A percentile compares a stretch with the other conserved stretches of the same genome.
Conservation (phyloP, 2,797 vertebrate genomes). For the Sitta carolinensis region DNA sequence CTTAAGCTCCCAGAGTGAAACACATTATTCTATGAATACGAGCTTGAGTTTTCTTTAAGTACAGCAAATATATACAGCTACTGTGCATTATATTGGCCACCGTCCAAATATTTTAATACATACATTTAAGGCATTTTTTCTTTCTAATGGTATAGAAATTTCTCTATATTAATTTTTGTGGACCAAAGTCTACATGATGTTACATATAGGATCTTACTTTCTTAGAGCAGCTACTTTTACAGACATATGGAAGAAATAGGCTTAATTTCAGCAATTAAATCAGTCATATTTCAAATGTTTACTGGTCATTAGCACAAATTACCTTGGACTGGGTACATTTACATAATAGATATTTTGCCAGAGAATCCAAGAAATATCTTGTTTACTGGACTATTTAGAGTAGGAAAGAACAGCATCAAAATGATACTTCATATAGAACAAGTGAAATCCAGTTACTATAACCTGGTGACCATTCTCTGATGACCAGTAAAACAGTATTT, state of each 20-base stretch:
- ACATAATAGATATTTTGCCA: slow-evolving; percentile 52
- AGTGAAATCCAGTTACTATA: slow-evolving; percentile 50
- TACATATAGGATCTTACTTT: slow-evolving; percentile 24
- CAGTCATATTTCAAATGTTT: slow-evolving; percentile 64
- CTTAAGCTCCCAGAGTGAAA: neutral
- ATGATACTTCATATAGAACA: slow-evolving; percentile 26
- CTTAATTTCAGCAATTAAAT: slow-evolving; percentile 57
- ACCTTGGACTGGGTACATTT: slow-evolving; percentile 46
- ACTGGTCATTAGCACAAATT: slow-evolving; percentile 54
- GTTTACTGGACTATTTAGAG: slow-evolving; percentile 36
- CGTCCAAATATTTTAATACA: neutral
- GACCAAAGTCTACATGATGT: slow-evolving; percentile 22
- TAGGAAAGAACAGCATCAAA: slow-evolving; percentile 32
- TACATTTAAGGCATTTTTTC: slow-evolving; percentile 10
- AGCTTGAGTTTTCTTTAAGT: neutral
- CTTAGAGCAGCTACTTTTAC: slow-evolving; percentile 57
- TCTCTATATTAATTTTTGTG: slow-evolving; percentile 58
- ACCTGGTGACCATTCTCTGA: neutral
- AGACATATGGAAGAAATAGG: slow-evolving; percentile 58
- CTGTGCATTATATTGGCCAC: neutral
- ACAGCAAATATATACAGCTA: neutral
- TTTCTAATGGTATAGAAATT: slow-evolving; percentile 42
- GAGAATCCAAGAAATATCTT: slow-evolving; percentile 54
- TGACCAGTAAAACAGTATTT: neutral
- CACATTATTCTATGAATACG: fast-evolving